phyloP scores from a whole-genome alignment of 2,113 vertebrate genomes.

The Ammodytes dubius region DNA sequence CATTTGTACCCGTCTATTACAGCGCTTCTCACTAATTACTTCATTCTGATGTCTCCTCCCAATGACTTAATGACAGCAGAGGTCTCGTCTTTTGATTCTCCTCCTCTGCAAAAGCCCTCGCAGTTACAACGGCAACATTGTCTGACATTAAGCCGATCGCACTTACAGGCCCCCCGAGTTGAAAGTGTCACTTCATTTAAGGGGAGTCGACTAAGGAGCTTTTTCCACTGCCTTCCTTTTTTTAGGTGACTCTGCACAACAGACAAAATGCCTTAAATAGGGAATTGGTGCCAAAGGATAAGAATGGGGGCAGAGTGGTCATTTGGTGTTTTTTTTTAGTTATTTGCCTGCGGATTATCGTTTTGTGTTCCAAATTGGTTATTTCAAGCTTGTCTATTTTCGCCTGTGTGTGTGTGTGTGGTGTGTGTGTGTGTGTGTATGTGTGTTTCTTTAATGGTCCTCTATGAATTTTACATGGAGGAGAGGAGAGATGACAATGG shows the following conservation, averaged over 20 bases:
- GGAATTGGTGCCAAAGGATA: background rate
- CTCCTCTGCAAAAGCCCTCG: conserved; percentile 31
- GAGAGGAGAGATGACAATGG: conserved; percentile 44
- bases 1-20: conserved; percentile 39
- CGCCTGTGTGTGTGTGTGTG: conserved; percentile 35
- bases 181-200: conserved; percentile 68
- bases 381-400: conserved; percentile 64
- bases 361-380: conserved; percentile 60
- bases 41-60: conserved; percentile 42
- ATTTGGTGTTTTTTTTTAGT: conserved; percentile 28
- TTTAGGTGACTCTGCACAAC: background rate
- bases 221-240: conserved; percentile 18
- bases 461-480: conserved; percentile 74
- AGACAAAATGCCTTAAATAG: background rate
- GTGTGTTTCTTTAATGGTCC: conserved; percentile 62
- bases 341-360: conserved; percentile 33
- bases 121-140: conserved; percentile 49
- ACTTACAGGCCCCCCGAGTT: conserved; percentile 44
- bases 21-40: conserved; percentile 66
- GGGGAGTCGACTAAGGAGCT: conserved; percentile 41
- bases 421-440: conserved; percentile 5
- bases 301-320: background rate
- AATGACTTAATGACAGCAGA: conserved; percentile 61
- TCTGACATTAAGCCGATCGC: conserved; percentile 71
- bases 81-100: conserved; percentile 57